Evolutionary conservation across 2,797 vertebrate genomes (phyloP).

Genomic region (Myripristis jacobus): DNA sequence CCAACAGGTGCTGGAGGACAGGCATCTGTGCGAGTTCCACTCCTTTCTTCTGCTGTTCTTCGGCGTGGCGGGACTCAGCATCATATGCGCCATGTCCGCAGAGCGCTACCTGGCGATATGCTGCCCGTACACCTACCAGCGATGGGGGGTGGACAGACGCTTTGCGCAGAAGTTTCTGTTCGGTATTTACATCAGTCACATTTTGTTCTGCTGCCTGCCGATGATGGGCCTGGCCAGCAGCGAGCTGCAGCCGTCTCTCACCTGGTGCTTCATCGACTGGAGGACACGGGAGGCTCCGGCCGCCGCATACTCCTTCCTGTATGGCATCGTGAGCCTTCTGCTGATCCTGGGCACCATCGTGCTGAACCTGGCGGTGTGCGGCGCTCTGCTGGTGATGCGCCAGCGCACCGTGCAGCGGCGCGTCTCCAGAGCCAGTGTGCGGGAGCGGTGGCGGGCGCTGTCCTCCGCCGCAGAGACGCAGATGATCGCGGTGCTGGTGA

Average conservation of each 20-base stretch:
- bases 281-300: slow-evolving; percentile 70
- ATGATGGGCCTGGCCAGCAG: slow-evolving; percentile 87
- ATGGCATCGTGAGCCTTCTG: slow-evolving; percentile 91
- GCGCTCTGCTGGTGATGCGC: slow-evolving; percentile 93
- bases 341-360: slow-evolving; percentile 92
- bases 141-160: slow-evolving; percentile 88
- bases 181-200: slow-evolving; percentile 89
- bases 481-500: slow-evolving; percentile 95
- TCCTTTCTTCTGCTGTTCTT: slow-evolving; percentile 96
- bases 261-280: slow-evolving; percentile 98
- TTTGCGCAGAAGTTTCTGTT: slow-evolving; percentile 89
- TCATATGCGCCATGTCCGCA: slow-evolving; percentile 96
- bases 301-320: slow-evolving; percentile 89
- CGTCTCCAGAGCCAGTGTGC: slow-evolving; percentile 76
- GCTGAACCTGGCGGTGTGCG: slow-evolving; percentile 93
- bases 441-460: slow-evolving; percentile 81
- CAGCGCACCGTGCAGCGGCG: slow-evolving; percentile 86
- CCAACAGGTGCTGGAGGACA: slow-evolving; percentile 82
- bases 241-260: slow-evolving; percentile 82
- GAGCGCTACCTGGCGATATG: slow-evolving; percentile 97
- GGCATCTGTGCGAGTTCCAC: slow-evolving; percentile 88
- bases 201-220: slow-evolving; percentile 94
- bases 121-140: slow-evolving; percentile 94
- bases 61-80: slow-evolving; percentile 91
- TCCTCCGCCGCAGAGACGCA: slow-evolving; percentile 93